Conservation (phyloP, 2,888 invertebrate species). For the Aphodius sticticus region DNA sequence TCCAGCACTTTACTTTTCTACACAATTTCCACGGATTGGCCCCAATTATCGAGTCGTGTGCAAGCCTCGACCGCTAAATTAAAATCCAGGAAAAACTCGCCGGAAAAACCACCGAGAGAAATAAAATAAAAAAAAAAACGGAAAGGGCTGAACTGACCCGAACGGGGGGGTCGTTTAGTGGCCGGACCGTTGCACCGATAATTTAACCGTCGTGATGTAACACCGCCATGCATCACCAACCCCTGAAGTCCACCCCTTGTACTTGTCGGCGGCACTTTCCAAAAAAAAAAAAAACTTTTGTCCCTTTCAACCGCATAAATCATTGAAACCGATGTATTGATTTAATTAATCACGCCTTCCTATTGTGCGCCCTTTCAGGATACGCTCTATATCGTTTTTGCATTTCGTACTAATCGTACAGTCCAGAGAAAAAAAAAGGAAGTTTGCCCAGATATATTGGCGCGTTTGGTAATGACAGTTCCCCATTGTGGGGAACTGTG, state of each 20-base stretch:
- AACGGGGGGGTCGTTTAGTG: slow-evolving; percentile 23
- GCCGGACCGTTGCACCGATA: slow-evolving; percentile 9
- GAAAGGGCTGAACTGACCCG: slow-evolving; percentile 9
- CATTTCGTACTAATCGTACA: background rate
- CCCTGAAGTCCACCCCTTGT: background rate
- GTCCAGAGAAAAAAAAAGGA: background rate
- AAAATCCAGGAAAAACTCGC: background rate
- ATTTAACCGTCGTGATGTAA: slow-evolving; percentile 4
- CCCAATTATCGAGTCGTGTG: background rate
- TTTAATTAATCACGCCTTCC: background rate
- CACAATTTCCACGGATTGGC: background rate
- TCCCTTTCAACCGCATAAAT: background rate
- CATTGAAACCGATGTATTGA: background rate
- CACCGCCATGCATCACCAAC: background rate
- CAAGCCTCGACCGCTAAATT: background rate
- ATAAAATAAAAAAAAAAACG: slow-evolving; percentile 6
- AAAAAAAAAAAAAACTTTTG: background rate
- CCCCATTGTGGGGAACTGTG: background rate
- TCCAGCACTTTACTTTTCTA: background rate
- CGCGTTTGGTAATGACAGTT: background rate
- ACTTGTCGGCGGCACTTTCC: background rate
- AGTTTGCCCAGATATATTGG: background rate
- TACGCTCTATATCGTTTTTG: background rate
- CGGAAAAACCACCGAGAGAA: slow-evolving; percentile 20
- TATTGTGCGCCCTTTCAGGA: background rate